A percentile compares a stretch with the other conserved stretches of the same genome.
Conservation (phyloP, 2,113 vertebrate species). For the Rhabdomys dilectus region DNA sequence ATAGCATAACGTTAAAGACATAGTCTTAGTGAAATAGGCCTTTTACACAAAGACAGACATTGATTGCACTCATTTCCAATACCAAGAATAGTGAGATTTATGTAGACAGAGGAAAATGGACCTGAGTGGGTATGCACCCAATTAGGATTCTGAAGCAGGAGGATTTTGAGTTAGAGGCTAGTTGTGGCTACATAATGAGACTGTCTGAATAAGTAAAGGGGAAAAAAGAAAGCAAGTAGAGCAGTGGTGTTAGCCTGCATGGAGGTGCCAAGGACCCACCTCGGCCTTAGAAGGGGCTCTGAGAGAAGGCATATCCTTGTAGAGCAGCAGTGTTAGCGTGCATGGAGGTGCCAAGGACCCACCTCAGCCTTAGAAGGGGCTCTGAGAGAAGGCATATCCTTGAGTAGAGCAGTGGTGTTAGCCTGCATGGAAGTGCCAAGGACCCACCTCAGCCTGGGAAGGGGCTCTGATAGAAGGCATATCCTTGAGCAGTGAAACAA, state of each 20-base stretch:
- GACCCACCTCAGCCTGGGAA: too few species aligned
- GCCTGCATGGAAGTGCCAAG: too few species aligned
- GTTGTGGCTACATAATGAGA: background rate
- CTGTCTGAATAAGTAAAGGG: background rate
- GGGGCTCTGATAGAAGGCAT: too few species aligned
- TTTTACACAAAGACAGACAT: background rate
- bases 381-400: too few species aligned
- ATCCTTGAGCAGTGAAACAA: too few species aligned
- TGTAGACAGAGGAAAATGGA: background rate
- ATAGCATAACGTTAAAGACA: background rate
- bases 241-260: background rate
- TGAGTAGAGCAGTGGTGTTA: background rate
- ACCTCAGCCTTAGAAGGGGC: too few species aligned
- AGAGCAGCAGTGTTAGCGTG: too few species aligned
- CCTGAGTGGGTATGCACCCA: background rate
- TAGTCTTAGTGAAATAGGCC: conserved; percentile 12
- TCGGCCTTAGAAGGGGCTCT: too few species aligned
- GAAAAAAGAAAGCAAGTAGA: background rate
- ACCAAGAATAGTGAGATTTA: background rate
- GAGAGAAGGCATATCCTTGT: too few species aligned
- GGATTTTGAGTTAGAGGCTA: background rate
- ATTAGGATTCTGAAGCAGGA: background rate
- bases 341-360: too few species aligned
- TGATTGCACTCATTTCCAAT: background rate
- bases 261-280: too few species aligned